phyloP scores from a whole-genome alignment of 2,888 invertebrate genomes.

The Limnephilus marmoratus region DNA sequence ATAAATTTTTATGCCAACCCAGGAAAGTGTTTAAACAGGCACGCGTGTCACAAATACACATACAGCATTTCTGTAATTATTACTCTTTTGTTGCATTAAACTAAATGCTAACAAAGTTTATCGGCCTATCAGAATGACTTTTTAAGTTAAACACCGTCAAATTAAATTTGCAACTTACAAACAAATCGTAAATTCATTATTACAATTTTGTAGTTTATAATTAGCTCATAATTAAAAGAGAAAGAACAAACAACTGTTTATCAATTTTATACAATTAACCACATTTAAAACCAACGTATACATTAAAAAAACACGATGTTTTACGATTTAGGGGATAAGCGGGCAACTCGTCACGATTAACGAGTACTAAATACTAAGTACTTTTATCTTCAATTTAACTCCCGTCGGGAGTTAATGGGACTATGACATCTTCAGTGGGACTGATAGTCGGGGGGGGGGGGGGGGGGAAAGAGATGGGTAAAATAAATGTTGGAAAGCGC shows the following conservation, averaged over 20 bases:
- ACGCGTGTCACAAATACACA: not conserved
- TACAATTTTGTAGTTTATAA: not conserved
- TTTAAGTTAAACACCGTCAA: not conserved
- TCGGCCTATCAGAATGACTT: not conserved
- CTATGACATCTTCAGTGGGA: no score
- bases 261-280: not conserved
- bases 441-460: no score
- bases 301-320: not conserved
- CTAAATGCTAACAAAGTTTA: not conserved
- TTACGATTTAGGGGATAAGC: not conserved
- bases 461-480: no score
- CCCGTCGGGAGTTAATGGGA: no score
- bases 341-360: not conserved
- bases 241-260: not conserved
- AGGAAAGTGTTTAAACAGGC: not conserved
- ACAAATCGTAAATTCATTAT: not conserved
- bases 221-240: not conserved
- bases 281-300: not conserved
- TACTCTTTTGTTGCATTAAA: not conserved
- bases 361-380: not conserved
- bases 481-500: no score
- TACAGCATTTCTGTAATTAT: not conserved
- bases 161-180: not conserved
- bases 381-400: no score
- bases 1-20: not conserved